Evolutionary conservation across 2,113 vertebrate species (phyloP), one percentile per base, ranked within the genome.

Genomic region (Carassius gibelio): DNA sequence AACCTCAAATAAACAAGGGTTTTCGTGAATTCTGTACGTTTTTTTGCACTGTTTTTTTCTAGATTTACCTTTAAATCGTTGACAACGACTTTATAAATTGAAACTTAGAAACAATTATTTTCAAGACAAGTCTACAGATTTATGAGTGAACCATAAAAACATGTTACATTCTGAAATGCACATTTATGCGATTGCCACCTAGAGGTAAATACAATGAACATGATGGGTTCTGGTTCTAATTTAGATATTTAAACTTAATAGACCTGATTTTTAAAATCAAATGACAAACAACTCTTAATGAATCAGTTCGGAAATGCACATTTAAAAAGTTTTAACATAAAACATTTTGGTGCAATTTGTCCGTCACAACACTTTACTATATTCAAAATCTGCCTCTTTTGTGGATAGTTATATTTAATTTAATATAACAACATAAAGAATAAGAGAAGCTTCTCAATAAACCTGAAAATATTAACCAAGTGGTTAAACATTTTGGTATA

Each of bases 241-340:
- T 71, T 69, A 19, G 26, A 15, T 68, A 8, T 15, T 48, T 23
- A 13, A 52, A 77, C 10, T 30, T 0, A 19, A 55, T 5, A 59
- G 8, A 34, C 21, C 30, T 78, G 75, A 59, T 59, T 78, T 78
- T 61, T 79, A 9, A 79, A 77, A 79, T 78, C 76, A 79, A 79
- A 42, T n/a, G 34, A 78, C 36, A 14, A 61, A 61, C 34, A 78
- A 61, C 26, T 55, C 48, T 34, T 36, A 19, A 59, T 23, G 42
- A 74, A 48, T 45, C n/a, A 48, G 21, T 48, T n/a, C 11, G 8
- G 21, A 7, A 61, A 38, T 83, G 48, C 72, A 50, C n/a, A 82
- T 34, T 75, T 9, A 69, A 57, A 66, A 71, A 26, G 85, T 83
- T 87, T 87, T 87, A 83, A 86, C 74, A 78, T 86, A 86, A 86